These are phyloP conservation scores for Petrolisthes manimaculis DNA, from an alignment of 2,888 invertebrate genomes.

Conservation along the genomic window DNA sequence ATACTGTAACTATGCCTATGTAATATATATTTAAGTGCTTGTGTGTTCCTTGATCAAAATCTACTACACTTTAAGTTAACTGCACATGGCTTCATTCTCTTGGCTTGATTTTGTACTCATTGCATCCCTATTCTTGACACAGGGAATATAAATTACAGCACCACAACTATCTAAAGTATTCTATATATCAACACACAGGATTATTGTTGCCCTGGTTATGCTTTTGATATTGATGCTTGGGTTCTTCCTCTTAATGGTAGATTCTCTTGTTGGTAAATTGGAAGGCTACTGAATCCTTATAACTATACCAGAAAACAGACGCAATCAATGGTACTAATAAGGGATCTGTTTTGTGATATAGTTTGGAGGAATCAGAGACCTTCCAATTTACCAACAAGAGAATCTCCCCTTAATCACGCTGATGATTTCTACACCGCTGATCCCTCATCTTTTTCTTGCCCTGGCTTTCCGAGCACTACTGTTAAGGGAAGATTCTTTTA, in stretches of 20 bases:
- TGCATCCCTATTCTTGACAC: neutral
- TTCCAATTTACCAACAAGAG: too few species aligned
- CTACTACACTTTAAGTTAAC: neutral
- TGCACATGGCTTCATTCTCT: neutral
- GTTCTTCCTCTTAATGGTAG: too few species aligned
- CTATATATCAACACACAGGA: neutral
- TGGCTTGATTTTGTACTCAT: neutral
- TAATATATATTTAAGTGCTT: neutral
- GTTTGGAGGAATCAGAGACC: too few species aligned
- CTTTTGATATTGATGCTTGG: neutral
- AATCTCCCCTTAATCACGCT: too few species aligned
- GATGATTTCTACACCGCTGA: neutral
- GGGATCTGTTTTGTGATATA: too few species aligned
- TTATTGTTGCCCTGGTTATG: neutral
- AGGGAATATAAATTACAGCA: neutral
- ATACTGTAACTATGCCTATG: neutral
- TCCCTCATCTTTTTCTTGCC: neutral
- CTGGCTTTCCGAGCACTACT: neutral
- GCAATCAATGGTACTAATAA: too few species aligned
- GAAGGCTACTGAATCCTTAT: too few species aligned
- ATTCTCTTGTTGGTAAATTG: too few species aligned
- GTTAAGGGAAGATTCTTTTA: too few species aligned
- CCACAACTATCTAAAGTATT: too few species aligned
- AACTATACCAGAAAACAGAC: too few species aligned
- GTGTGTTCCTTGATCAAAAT: too few species aligned